Evolutionary conservation across 2,888 invertebrate genomes (phyloP).

Genomic region (Zygaena filipendulae): DNA sequence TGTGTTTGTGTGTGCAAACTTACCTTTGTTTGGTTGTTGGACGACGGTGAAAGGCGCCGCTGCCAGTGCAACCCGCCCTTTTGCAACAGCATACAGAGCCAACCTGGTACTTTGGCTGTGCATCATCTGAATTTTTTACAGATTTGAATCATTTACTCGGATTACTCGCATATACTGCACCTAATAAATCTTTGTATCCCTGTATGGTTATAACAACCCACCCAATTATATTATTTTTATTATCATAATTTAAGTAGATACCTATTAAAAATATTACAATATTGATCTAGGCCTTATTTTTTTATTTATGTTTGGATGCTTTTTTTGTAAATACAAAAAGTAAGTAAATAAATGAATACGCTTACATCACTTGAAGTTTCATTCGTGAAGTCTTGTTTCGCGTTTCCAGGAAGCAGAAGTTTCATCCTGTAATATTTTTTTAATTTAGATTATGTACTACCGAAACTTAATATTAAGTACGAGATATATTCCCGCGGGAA

Average conservation of each 20-base stretch:
- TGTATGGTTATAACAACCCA: too few species aligned
- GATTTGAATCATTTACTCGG: neutral
- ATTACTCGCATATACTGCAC: neutral
- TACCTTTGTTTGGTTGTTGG: conserved; percentile 38
- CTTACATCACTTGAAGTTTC: conserved; percentile 36
- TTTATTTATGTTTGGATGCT: too few species aligned
- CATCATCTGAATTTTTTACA: conserved; percentile 31
- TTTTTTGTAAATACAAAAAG: too few species aligned
- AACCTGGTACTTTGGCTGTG: conserved; percentile 34
- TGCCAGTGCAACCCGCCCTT: conserved; percentile 41
- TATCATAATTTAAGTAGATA: too few species aligned
- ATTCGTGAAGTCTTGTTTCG: conserved; percentile 33
- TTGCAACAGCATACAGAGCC: conserved; percentile 36
- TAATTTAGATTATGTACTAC: too few species aligned
- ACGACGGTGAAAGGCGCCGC: conserved; percentile 47
- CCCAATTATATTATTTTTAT: too few species aligned
- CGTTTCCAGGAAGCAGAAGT: conserved; percentile 32
- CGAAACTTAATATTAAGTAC: too few species aligned
- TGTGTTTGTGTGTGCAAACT: neutral
- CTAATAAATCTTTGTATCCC: too few species aligned
- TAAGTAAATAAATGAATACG: conserved; percentile 17
- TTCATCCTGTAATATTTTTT: conserved; percentile 40
- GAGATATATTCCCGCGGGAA: too few species aligned
- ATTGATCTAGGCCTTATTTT: too few species aligned
- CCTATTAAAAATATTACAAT: too few species aligned